Conservation (phyloP, 2,113 vertebrate species). For the Carlito syrichta region DNA sequence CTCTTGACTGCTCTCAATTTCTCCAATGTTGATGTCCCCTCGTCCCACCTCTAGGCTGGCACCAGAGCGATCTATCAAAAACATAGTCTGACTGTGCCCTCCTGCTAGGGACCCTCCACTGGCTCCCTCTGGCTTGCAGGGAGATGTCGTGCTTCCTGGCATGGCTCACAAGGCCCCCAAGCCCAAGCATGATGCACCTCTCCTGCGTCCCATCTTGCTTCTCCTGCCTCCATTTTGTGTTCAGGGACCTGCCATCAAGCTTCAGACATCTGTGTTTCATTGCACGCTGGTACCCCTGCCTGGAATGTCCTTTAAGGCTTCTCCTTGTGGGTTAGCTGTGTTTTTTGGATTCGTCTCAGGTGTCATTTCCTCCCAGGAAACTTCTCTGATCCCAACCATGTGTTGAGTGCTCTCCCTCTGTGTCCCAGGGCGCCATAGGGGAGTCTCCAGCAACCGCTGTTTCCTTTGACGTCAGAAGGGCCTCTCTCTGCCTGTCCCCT, state of each 20-base stretch:
- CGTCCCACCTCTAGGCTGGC: not conserved
- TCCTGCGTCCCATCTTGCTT: not conserved
- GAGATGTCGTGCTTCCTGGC: not conserved
- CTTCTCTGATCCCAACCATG: not conserved
- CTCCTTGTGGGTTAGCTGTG: not conserved
- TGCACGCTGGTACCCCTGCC: not conserved
- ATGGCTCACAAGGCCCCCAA: not conserved
- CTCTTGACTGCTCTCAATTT: not conserved
- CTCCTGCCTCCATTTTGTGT: not conserved
- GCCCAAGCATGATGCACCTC: not conserved
- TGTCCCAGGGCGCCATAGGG: not conserved
- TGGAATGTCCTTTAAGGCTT: not conserved
- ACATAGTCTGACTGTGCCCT: not conserved
- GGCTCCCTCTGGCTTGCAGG: not conserved
- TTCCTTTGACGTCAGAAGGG: too few species aligned
- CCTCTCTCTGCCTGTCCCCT: not conserved
- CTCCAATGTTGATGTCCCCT: not conserved
- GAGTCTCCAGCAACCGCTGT: too few species aligned
- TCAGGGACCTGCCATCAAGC: too few species aligned
- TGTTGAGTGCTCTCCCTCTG: not conserved
- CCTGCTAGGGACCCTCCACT: not conserved
- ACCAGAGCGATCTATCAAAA: not conserved
- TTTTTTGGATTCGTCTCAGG: not conserved
- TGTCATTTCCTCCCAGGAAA: not conserved
- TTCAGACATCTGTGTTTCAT: not conserved